These are phyloP conservation scores for Apeltes quadracus DNA, from an alignment of 2,113 vertebrate species.

Conservation along the genomic window DNA sequence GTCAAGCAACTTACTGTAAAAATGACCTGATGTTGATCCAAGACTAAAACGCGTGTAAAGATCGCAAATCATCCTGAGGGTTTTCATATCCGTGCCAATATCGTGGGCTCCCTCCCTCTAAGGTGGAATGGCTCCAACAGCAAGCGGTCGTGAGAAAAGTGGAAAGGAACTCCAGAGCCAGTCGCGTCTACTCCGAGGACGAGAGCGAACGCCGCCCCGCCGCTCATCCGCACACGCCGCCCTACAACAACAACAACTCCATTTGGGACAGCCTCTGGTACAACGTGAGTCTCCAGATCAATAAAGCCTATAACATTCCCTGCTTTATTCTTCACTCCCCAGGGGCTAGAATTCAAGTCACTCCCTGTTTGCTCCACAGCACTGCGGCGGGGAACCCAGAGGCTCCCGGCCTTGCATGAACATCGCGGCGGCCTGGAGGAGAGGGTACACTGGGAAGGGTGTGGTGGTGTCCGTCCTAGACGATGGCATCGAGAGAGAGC, in stretches of 20 bases:
- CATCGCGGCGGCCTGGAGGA: conserved; percentile 91
- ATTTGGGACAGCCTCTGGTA: conserved; percentile 92
- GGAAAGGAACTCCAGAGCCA: conserved; percentile 86
- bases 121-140: conserved; percentile 97
- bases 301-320: conserved; percentile 49
- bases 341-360: conserved; percentile 24
- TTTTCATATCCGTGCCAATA: background rate
- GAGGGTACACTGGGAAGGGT: conserved; percentile 94
- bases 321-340: conserved; percentile 43
- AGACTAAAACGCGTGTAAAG: no score
- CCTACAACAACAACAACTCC: conserved; percentile 87
- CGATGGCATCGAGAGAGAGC: conserved; percentile 91
- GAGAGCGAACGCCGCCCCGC: conserved; percentile 26
- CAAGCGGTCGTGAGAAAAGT: conserved; percentile 88
- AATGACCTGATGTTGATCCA: no score
- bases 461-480: conserved; percentile 95
- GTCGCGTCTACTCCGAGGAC: conserved; percentile 27
- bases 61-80: no score
- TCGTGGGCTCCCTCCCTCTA: conserved; percentile 57
- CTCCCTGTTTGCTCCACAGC: conserved; percentile 77
- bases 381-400: conserved; percentile 85
- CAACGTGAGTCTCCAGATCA: conserved; percentile 84
- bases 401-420: conserved; percentile 89
- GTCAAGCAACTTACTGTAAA: no score
- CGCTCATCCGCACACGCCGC: conserved; percentile 61